Evolutionary conservation across 92 coral and sea anemone species (phyloP).

Genomic region (Zoanthus solanderi): DNA sequence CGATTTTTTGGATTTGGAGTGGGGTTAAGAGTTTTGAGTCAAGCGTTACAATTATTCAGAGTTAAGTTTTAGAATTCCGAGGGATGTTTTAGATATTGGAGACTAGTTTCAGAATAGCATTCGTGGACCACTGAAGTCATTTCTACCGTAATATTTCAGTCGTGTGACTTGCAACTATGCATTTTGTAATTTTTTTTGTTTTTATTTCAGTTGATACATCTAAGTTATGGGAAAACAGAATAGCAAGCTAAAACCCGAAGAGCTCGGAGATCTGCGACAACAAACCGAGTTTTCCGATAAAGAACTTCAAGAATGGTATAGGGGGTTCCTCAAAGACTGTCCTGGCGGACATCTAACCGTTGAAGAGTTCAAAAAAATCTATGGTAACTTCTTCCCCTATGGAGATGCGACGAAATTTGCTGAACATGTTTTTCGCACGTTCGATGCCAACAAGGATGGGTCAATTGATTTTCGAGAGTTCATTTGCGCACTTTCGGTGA

Average conservation of each 20-base stretch:
- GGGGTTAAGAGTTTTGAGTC: too few species aligned
- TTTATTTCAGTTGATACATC: conserved; percentile 39
- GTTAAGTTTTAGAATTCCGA: too few species aligned
- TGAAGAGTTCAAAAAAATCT: conserved; percentile 95
- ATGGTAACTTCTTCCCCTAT: conserved; percentile 96
- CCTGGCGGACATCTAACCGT: conserved; percentile 91
- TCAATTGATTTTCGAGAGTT: conserved; percentile 98
- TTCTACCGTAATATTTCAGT: too few species aligned
- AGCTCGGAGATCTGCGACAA: conserved; percentile 80
- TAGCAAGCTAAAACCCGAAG: conserved; percentile 96
- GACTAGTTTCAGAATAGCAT: too few species aligned
- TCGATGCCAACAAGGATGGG: conserved; percentile 83
- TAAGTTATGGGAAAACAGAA: conserved; percentile 94
- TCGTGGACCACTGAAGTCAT: too few species aligned
- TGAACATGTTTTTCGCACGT: conserved; percentile 97
- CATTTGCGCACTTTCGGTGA: conserved; percentile 97
- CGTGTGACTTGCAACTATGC: background rate
- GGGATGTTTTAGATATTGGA: too few species aligned
- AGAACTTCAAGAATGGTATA: conserved; percentile 97
- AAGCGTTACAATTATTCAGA: too few species aligned
- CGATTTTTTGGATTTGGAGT: too few species aligned
- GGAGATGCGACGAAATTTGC: conserved; percentile 99
- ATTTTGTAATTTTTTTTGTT: background rate
- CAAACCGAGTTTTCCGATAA: conserved; percentile 91
- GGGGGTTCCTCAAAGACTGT: conserved; percentile 93